Conservation (phyloP, 1,140 invertebrate genomes). For the Pinna nobilis region DNA sequence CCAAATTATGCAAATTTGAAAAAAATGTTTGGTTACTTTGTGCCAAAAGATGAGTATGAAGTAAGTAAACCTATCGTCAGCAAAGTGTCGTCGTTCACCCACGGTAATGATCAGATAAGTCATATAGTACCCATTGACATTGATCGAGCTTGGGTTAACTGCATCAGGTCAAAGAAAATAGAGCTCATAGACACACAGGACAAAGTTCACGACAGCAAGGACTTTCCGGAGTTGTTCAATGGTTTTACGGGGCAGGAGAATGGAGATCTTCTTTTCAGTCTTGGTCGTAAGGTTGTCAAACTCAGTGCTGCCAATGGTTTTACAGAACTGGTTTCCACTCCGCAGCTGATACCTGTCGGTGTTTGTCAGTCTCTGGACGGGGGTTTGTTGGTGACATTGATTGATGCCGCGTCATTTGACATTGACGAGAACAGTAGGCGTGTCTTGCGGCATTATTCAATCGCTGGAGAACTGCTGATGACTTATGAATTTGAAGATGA, state of each 20-base stretch:
- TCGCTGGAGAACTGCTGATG: not conserved
- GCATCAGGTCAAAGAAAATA: no score
- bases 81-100: no score
- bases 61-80: no score
- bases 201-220: not conserved
- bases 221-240: not conserved
- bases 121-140: no score
- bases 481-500: constrained; percentile 11
- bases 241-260: not conserved
- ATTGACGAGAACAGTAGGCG: not conserved
- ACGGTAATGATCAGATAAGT: no score
- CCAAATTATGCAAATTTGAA: no score
- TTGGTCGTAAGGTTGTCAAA: constrained; percentile 1
- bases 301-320: not conserved
- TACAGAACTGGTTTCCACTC: not conserved
- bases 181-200: not conserved
- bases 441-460: not conserved
- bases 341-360: not conserved
- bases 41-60: no score
- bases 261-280: constrained; percentile 1
- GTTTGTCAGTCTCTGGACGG: not conserved
- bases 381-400: not conserved
- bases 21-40: no score
- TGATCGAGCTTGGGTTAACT: no score
- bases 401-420: constrained; percentile 3